Percentiles rank a stretch among this genome's conserved stretches.
Conservation (phyloP, 2,888 invertebrate species). For the Torymus tubicola region DNA sequence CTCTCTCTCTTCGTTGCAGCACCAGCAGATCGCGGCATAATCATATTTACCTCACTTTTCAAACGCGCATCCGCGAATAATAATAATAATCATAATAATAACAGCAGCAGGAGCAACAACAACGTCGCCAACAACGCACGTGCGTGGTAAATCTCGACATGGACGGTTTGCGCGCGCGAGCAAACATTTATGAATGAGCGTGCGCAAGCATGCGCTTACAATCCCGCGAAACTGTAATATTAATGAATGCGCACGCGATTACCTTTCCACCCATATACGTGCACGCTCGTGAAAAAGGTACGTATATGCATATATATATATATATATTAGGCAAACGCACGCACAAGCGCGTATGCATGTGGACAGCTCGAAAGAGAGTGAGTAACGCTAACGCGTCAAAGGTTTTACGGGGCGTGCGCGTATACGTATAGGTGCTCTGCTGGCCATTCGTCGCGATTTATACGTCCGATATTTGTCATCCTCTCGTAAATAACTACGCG, state of each 20-base stretch:
- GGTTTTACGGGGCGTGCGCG: too few species aligned
- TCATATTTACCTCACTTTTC: conserved; percentile 16
- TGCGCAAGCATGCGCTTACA: background rate
- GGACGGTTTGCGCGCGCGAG: background rate
- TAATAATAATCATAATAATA: background rate
- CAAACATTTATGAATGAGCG: conserved; percentile 27
- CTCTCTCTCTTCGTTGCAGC: too few species aligned
- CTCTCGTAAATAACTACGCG: conserved; percentile 44
- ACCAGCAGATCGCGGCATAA: background rate
- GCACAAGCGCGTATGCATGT: background rate
- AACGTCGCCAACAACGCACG: too few species aligned
- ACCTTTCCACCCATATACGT: background rate
- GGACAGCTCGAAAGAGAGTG: background rate
- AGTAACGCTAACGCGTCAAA: background rate
- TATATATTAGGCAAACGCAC: background rate
- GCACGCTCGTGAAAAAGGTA: background rate
- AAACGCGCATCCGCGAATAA: background rate
- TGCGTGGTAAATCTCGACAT: background rate
- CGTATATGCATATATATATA: background rate
- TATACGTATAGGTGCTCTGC: background rate
- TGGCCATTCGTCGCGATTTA: conserved; percentile 49
- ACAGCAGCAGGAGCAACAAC: background rate
- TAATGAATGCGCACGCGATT: conserved; percentile 31
- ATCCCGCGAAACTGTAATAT: background rate
- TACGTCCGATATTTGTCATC: conserved; percentile 53